Evolutionary conservation across 2,888 invertebrate species (phyloP).

Genomic region (Meghimatium bilineatum): DNA sequence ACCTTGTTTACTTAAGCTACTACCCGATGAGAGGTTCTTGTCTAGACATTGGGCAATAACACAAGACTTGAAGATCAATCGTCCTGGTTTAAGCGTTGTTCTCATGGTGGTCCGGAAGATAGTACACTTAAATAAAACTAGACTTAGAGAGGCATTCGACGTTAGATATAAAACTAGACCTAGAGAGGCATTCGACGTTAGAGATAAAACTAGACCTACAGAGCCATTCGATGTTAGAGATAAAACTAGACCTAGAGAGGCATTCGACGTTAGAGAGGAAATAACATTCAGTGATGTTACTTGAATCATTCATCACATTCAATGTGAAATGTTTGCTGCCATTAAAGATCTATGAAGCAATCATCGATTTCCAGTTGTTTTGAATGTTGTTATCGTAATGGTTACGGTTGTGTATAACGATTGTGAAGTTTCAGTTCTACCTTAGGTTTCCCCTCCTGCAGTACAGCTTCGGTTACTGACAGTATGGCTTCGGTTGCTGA

Average conservation of each 20-base stretch:
- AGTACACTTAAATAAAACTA: background rate
- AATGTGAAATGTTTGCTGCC: background rate
- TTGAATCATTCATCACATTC: too few species aligned
- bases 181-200: background rate
- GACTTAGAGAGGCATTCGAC: too few species aligned
- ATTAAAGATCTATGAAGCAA: background rate
- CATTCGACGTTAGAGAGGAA: background rate
- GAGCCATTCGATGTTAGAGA: too few species aligned
- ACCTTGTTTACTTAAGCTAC: too few species aligned
- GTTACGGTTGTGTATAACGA: background rate
- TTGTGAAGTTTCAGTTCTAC: too few species aligned
- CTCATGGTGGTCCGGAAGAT: background rate
- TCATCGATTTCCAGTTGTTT: background rate
- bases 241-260: background rate
- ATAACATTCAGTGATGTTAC: background rate
- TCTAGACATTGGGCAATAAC: background rate
- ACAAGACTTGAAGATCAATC: background rate
- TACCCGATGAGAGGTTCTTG: background rate
- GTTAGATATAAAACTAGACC: too few species aligned
- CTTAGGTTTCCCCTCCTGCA: too few species aligned
- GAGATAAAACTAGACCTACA: too few species aligned
- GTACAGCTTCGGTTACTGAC: too few species aligned
- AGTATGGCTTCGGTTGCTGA: too few species aligned
- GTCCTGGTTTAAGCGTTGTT: background rate
- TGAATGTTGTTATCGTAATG: background rate